Conservation (phyloP, 2,888 invertebrate genomes). For the Polydrusus cervinus region DNA sequence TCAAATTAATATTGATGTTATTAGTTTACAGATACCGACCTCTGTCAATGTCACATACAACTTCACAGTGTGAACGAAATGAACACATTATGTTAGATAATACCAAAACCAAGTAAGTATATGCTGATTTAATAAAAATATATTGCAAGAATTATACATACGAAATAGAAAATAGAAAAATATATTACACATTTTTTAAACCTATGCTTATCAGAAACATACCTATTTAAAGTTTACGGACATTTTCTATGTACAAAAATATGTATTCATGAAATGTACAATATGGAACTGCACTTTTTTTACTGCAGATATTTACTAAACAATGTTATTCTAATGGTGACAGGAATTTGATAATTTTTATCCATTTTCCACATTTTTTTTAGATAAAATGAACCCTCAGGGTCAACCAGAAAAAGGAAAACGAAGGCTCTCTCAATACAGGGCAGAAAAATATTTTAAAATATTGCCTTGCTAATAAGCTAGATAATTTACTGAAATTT, state of each 20-base stretch:
- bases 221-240: slow-evolving; percentile 25
- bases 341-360: not conserved
- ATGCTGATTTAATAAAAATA: slow-evolving; percentile 44
- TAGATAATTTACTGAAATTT: too few species aligned
- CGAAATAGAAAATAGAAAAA: slow-evolving; percentile 57
- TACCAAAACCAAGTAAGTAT: slow-evolving; percentile 54
- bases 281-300: slow-evolving; percentile 11
- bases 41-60: not conserved
- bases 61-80: not conserved
- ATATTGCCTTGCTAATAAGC: too few species aligned
- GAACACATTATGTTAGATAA: slow-evolving; percentile 52
- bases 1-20: too few species aligned
- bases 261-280: slow-evolving; percentile 28
- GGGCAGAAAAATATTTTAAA: too few species aligned
- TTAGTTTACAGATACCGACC: not conserved
- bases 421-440: too few species aligned
- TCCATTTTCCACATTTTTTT: too few species aligned
- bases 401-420: too few species aligned
- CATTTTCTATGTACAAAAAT: slow-evolving; percentile 25
- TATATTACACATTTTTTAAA: slow-evolving; percentile 47
- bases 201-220: slow-evolving; percentile 31
- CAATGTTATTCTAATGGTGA: not conserved
- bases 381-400: too few species aligned
- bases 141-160: slow-evolving; percentile 56
- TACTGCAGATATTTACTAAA: not conserved